Conservation (phyloP, 2,113 vertebrate genomes). For the Ammodytes dubius region DNA sequence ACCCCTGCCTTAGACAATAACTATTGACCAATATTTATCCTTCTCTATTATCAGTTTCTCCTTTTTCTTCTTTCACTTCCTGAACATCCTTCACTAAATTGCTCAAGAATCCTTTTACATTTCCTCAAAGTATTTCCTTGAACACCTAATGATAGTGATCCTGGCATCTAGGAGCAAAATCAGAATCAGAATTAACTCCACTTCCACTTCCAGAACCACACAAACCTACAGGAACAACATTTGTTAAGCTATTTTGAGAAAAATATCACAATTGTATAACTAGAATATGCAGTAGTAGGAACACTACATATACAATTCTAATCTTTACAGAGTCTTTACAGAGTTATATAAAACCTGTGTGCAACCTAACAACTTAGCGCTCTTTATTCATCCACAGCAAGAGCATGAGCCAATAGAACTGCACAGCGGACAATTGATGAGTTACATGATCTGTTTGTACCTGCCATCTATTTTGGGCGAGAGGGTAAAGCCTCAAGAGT, state of each 20-base stretch:
- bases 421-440: conserved; percentile 7
- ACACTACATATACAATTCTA: neutral
- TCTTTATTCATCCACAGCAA: conserved; percentile 1
- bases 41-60: neutral
- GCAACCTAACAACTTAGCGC: neutral
- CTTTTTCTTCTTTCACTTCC: neutral
- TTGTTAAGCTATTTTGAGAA: conserved; percentile 8
- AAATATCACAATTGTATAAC: conserved; percentile 12
- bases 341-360: neutral
- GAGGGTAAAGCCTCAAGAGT: conserved; percentile 40
- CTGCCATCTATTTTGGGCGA: conserved; percentile 52
- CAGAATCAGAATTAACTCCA: conserved; percentile 12
- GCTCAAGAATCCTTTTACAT: neutral
- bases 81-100: neutral
- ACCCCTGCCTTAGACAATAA: too few species aligned
- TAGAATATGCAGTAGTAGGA: too few species aligned
- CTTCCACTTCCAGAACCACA: conserved; percentile 17
- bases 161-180: conserved; percentile 19
- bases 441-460: conserved; percentile 51
- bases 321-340: neutral
- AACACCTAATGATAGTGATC: conserved; percentile 24
- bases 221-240: conserved; percentile 6
- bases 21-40: neutral
- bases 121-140: neutral
- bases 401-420: neutral